Evolutionary conservation across 2,113 vertebrate species (phyloP).

Genomic region (Rafetus swinhoei): DNA sequence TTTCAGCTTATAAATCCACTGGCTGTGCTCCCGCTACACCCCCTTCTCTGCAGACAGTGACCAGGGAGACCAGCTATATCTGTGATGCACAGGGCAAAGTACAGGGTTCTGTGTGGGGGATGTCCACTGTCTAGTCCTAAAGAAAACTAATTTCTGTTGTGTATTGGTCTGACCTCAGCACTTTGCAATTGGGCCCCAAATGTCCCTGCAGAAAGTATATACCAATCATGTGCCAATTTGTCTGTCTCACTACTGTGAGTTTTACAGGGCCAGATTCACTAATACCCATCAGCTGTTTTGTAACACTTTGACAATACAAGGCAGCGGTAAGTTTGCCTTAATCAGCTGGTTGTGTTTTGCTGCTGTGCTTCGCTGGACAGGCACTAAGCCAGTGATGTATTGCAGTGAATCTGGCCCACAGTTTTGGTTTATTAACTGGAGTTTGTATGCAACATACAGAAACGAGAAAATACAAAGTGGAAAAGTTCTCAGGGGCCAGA

Average conservation of each 20-base stretch:
- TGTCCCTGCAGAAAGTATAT: constrained; percentile 32
- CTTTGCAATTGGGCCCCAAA: neutral
- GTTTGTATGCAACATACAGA: constrained; percentile 32
- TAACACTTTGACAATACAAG: constrained; percentile 37
- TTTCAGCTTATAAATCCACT: neutral
- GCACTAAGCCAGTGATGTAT: neutral
- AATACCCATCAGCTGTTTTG: constrained; percentile 19
- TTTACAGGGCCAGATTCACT: neutral
- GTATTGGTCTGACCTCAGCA: neutral
- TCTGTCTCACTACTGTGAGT: neutral
- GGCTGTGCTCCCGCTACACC: neutral
- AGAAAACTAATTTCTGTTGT: neutral
- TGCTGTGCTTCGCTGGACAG: constrained; percentile 44
- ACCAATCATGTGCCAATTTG: neutral
- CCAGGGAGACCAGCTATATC: neutral
- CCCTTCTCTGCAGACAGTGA: neutral
- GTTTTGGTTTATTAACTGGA: constrained; percentile 27
- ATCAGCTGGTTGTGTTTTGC: constrained; percentile 30
- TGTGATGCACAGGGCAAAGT: neutral
- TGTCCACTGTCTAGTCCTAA: neutral
- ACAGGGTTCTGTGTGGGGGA: neutral
- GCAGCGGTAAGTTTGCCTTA: constrained; percentile 47
- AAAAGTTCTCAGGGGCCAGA: neutral
- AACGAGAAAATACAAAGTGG: neutral
- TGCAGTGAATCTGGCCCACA: neutral